A percentile compares a stretch with the other conserved stretches of the same genome.
Evolutionary conservation across 1,140 invertebrate genomes (phyloP).

Genomic region (Chironomus tepperi): DNA sequence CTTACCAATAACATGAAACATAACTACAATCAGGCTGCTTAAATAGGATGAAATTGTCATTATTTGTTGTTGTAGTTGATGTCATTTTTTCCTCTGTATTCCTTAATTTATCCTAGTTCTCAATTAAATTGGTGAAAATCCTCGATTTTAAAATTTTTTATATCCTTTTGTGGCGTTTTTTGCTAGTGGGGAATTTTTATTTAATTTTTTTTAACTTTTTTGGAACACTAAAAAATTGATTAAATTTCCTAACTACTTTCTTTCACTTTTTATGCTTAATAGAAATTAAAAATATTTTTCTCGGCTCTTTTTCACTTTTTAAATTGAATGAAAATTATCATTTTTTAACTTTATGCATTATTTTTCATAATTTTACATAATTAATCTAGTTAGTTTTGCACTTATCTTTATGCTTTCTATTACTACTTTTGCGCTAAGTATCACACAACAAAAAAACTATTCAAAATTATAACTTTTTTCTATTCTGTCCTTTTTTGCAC

Average conservation of each 20-base stretch:
- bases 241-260: constrained; percentile 5
- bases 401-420: background rate
- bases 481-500: background rate
- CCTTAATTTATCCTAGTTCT: background rate
- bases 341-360: background rate
- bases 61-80: constrained; percentile 10
- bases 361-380: background rate
- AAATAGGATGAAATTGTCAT: constrained; percentile 15
- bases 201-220: background rate
- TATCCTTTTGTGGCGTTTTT: background rate
- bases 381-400: background rate
- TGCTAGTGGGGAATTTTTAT: background rate
- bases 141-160: background rate
- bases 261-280: background rate
- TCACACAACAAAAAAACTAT: background rate
- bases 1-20: constrained; percentile 16
- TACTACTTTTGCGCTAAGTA: background rate
- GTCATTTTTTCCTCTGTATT: constrained; percentile 1
- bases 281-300: background rate
- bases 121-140: background rate
- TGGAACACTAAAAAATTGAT: background rate
- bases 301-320: background rate
- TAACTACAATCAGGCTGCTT: background rate
- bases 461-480: background rate
- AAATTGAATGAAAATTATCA: background rate